These are phyloP conservation scores for Melanogrammus aeglefinus DNA, from an alignment of 2,797 vertebrate species.

Conservation along the genomic window DNA sequence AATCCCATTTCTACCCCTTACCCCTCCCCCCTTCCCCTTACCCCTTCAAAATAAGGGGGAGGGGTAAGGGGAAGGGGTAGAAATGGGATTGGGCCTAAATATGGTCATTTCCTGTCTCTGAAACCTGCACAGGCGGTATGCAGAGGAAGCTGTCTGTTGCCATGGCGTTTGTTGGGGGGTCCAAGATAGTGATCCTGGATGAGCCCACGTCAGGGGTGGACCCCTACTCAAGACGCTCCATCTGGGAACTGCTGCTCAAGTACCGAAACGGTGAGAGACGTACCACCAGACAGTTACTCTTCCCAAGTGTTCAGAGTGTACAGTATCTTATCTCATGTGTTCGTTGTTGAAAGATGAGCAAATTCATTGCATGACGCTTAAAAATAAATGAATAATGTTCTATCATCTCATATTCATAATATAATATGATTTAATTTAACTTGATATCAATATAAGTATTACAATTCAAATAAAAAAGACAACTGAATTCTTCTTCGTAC, in stretches of 20 bases:
- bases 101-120: neutral
- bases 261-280: conserved; percentile 80
- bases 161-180: conserved; percentile 92
- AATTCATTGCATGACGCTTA: neutral
- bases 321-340: neutral
- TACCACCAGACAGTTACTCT: neutral
- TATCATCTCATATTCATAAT: neutral
- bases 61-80: no score
- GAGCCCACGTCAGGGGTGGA: conserved; percentile 97
- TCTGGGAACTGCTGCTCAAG: conserved; percentile 96
- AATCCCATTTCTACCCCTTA: no score
- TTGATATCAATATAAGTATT: no score
- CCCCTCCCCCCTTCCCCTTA: no score
- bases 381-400: neutral
- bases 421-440: neutral
- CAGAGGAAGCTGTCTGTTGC: conserved; percentile 95
- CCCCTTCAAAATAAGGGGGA: no score
- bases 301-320: neutral
- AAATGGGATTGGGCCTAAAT: no score
- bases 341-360: neutral
- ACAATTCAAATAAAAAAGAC: neutral
- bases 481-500: no score
- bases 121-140: conserved; percentile 83
- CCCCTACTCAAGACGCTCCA: conserved; percentile 91
- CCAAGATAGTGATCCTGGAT: conserved; percentile 91